phyloP scores from a whole-genome alignment of 1,140 invertebrate species.

The Heliconius hermathena region DNA sequence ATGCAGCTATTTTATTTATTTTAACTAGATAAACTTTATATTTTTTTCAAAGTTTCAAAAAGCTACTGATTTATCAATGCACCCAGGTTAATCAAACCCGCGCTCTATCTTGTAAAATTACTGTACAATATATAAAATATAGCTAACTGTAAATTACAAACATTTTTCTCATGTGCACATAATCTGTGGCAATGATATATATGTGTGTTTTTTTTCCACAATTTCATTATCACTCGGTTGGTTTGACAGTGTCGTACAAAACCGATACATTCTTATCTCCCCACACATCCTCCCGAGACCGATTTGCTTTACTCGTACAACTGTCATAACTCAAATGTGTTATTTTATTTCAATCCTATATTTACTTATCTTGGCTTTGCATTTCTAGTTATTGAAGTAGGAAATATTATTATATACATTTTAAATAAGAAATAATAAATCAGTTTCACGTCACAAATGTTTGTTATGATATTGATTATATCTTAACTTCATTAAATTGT shows the following conservation, averaged over 20 bases:
- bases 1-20: too few species aligned
- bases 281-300: neutral
- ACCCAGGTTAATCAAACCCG: too few species aligned
- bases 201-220: neutral
- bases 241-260: neutral
- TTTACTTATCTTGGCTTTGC: neutral
- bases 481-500: too few species aligned
- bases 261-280: conserved; percentile 6
- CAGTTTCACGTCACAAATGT: too few species aligned
- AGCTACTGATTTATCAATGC: too few species aligned
- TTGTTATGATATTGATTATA: too few species aligned
- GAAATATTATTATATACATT: too few species aligned
- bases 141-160: neutral
- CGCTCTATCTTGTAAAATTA: too few species aligned
- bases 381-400: neutral
- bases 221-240: neutral
- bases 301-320: neutral
- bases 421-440: too few species aligned
- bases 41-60: too few species aligned
- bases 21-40: too few species aligned
- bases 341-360: neutral
- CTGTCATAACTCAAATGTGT: neutral
- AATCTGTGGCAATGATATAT: neutral
- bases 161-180: neutral
- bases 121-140: neutral